Evolutionary conservation across 2,888 invertebrate genomes (phyloP), one percentile per base, ranked within the genome.

Genomic region (Psylliodes chrysocephalus): DNA sequence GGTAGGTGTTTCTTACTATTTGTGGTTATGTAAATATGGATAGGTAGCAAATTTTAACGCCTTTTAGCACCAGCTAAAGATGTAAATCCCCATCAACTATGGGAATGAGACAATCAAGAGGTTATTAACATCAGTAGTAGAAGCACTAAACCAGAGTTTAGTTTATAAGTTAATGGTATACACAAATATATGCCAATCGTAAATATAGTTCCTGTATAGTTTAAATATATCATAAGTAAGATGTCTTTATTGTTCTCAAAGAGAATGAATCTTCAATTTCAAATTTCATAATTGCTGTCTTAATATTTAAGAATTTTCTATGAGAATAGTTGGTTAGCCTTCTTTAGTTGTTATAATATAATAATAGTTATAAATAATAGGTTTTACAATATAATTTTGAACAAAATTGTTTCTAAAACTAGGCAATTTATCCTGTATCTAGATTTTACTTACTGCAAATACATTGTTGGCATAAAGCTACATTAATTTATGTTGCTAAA

Each of bases 31-130:
- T 61, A 62, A 64, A 67, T 64, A 64, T 42, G 42, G 18, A 8
- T 42, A 2, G 42, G 42, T 42, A 42, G 42, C 42, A 18, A 42
- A 17, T 14, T 42, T 42, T 42, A 42, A 42, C 18, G 42, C 42
- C 42, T 42, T 15, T 42, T 42, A 42, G 18, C 42, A 42, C 42
- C 18, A 42, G 17, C 17, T 8, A 42, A 12, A 10, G 18, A 18
- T 18, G n/a, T 42, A 42, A 18, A 42, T 42, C 42, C 60, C 63
- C 64, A 63, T 67, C 59, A 67, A 53, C 47, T 67, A 61, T 61
- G 60, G 60, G 54, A 55, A 59, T 57, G 62, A 60, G 51, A 65
- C 66, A 68, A 68, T 68, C 68, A 66, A 68, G 64, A 66, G 68
- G 68, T 68, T 66, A 68, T 64, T 64, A 55, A 60, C 66, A 61